Conservation (phyloP, 2,888 invertebrate species). For the Dendrolimus pini region DNA sequence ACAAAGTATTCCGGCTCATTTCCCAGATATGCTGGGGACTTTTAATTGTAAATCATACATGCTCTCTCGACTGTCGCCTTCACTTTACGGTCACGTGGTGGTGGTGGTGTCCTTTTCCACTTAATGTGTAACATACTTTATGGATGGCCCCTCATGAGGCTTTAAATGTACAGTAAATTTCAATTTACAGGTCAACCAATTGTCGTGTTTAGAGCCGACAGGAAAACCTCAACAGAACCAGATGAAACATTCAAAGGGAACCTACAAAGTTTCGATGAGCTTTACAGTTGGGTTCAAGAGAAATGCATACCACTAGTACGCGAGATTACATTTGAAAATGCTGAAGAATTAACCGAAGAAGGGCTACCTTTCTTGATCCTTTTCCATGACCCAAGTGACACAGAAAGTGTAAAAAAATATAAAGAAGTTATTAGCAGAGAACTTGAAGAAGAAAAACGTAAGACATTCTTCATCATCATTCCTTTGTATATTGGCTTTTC, state of each 20-base stretch:
- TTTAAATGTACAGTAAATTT: too few relatives aligned
- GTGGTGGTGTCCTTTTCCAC: too few relatives aligned
- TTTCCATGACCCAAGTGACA: constrained; percentile 92
- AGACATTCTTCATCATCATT: constrained; percentile 41
- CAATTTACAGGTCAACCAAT: constrained; percentile 80
- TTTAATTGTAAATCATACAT: too few relatives aligned
- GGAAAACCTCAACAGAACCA: constrained; percentile 85
- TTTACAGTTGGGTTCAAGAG: constrained; percentile 93
- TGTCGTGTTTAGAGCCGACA: constrained; percentile 89
- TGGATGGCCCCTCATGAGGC: too few relatives aligned
- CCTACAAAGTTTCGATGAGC: constrained; percentile 85
- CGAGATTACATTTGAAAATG: constrained; percentile 99
- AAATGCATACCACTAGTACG: constrained; percentile 97
- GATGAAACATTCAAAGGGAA: constrained; percentile 91
- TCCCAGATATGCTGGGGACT: too few relatives aligned
- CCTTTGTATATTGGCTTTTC: not conserved
- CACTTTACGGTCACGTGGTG: too few relatives aligned
- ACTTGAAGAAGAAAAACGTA: constrained; percentile 93
- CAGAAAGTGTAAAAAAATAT: constrained; percentile 89
- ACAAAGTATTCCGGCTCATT: too few relatives aligned
- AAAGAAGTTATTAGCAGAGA: constrained; percentile 87
- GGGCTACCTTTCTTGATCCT: constrained; percentile 98
- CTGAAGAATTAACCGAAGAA: constrained; percentile 98
- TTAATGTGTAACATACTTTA: too few relatives aligned
- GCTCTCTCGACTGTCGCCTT: too few relatives aligned